phyloP scores from a whole-genome alignment of 1,140 invertebrate genomes.

The Panulirus ornatus region DNA sequence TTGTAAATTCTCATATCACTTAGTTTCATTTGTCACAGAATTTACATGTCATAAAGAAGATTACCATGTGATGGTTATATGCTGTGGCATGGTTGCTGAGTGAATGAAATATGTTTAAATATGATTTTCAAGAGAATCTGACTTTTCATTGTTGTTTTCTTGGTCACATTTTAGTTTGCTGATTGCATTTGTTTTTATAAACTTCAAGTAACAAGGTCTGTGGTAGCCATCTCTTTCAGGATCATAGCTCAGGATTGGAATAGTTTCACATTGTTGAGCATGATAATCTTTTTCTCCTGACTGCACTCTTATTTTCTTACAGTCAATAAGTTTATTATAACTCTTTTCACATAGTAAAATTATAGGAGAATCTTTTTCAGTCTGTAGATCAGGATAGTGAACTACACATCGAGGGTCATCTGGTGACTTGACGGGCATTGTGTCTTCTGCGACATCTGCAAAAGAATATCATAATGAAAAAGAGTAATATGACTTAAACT shows the following conservation, averaged over 20 bases:
- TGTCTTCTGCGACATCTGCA: conserved; percentile 31
- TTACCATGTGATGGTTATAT: too few relatives aligned
- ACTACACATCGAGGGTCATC: conserved; percentile 26
- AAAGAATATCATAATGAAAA: too few relatives aligned
- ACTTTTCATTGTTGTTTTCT: not conserved
- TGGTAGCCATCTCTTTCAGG: conserved; percentile 29
- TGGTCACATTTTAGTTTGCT: not conserved
- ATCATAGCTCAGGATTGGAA: conserved; percentile 29
- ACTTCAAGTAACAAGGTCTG: conserved; percentile 47
- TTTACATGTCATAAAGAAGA: too few relatives aligned
- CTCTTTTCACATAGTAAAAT: conserved; percentile 35
- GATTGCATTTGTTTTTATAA: conserved; percentile 10
- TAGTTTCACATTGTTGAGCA: conserved; percentile 17
- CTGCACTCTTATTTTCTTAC: conserved; percentile 10
- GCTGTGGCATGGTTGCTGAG: too few relatives aligned
- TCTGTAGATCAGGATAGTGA: conserved; percentile 7
- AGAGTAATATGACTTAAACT: not conserved
- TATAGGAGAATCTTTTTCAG: not conserved
- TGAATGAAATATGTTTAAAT: too few relatives aligned
- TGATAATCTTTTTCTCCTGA: conserved; percentile 5
- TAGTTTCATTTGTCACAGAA: too few relatives aligned
- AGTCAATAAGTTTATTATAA: conserved; percentile 30
- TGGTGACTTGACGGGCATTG: not conserved
- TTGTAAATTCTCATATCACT: too few relatives aligned
- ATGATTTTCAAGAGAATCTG: too few relatives aligned